Conservation (phyloP, 2,888 invertebrate genomes). For the Blomia tropicalis region DNA sequence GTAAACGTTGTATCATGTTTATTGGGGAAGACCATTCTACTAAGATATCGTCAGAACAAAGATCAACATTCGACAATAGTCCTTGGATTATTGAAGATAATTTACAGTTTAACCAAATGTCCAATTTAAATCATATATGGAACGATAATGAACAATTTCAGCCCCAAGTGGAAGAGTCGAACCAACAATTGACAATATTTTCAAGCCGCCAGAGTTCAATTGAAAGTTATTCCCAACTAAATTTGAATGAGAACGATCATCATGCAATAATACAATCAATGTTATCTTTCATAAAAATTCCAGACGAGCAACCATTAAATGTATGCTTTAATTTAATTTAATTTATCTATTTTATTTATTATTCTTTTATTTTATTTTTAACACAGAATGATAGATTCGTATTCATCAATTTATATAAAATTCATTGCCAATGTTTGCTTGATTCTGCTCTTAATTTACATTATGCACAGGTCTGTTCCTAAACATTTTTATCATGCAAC, state of each 20-base stretch:
- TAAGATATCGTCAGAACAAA: no score
- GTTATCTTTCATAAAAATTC: constrained; percentile 9
- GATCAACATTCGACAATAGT: neutral
- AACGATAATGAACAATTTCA: neutral
- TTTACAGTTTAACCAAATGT: neutral
- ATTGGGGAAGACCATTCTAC: neutral
- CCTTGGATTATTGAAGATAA: neutral
- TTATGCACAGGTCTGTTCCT: constrained; percentile 18
- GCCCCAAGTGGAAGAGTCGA: neutral
- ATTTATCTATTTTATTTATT: neutral
- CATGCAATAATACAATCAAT: constrained; percentile 21
- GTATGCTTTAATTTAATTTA: neutral
- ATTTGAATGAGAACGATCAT: constrained; percentile 20
- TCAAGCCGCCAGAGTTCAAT: neutral
- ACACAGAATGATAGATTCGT: constrained; percentile 16
- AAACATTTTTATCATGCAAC: no score
- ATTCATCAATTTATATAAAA: constrained; percentile 20
- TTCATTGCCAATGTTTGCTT: constrained; percentile 22
- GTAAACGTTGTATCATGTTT: constrained; percentile 2
- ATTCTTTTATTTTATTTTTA: neutral
- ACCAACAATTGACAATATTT: constrained; percentile 4
- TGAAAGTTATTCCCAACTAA: neutral
- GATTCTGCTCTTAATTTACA: constrained; percentile 18
- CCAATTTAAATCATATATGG: no score
- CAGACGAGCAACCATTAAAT: neutral